These are phyloP conservation scores for Lasius fuliginosus DNA, from an alignment of 2,888 invertebrate species.

Conservation along the genomic window DNA sequence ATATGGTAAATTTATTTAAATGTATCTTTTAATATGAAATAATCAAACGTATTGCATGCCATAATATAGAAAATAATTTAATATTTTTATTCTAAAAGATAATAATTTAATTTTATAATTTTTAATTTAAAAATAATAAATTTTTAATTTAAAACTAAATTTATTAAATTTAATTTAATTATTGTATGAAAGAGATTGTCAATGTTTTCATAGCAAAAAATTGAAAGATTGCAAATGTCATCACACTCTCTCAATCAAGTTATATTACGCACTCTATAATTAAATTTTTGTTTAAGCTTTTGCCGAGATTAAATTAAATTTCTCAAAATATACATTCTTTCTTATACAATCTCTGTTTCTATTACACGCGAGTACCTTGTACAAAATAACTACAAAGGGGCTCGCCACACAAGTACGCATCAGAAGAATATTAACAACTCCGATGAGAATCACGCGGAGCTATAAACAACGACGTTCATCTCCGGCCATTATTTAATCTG, in stretches of 20 bases:
- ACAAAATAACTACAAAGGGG: background rate
- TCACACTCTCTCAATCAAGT: background rate
- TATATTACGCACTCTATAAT: background rate
- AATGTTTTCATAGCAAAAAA: background rate
- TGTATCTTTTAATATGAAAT: background rate
- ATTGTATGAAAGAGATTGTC: background rate
- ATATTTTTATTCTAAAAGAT: background rate
- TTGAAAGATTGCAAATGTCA: background rate
- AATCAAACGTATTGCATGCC: background rate
- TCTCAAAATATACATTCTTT: background rate
- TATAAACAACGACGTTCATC: constrained; percentile 14
- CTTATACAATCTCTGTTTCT: background rate
- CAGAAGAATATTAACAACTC: constrained; percentile 16
- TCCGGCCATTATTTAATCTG: background rate
- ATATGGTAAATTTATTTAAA: background rate
- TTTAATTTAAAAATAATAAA: too few species aligned
- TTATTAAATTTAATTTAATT: too few species aligned
- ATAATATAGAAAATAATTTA: background rate
- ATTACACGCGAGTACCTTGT: background rate
- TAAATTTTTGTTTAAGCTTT: background rate
- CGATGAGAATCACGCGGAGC: constrained; percentile 5
- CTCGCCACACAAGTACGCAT: background rate
- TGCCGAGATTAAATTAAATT: background rate
- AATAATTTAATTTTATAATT: background rate
- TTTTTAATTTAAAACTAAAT: too few species aligned